These are phyloP conservation scores for Cephus sareptanus DNA, from an alignment of 2,888 invertebrate genomes.

Conservation along the genomic window DNA sequence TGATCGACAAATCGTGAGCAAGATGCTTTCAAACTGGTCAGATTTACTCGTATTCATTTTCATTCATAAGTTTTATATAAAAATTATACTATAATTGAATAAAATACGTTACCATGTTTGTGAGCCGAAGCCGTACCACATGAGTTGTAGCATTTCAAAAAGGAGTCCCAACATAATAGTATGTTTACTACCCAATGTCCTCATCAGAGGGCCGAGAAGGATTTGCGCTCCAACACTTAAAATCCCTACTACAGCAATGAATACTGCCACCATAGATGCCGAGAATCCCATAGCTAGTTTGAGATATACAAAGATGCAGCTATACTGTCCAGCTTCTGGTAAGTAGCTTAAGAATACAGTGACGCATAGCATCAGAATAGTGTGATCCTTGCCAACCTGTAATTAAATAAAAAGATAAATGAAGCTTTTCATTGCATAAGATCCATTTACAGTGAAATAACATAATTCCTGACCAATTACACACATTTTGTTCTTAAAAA, in stretches of 20 bases:
- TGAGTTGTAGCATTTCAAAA: slow-evolving; percentile 96
- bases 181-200: slow-evolving; percentile 91
- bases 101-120: slow-evolving; percentile 81
- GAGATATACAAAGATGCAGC: slow-evolving; percentile 99
- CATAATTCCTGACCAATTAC: no score
- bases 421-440: not conserved
- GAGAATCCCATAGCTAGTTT: slow-evolving; percentile 97
- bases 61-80: not conserved
- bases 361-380: slow-evolving; percentile 95
- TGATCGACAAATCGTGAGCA: not conserved
- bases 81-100: slow-evolving; percentile 8
- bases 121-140: slow-evolving; percentile 98
- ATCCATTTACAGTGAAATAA: not conserved
- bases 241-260: slow-evolving; percentile 96
- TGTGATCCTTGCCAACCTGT: slow-evolving; percentile 92
- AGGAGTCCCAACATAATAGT: slow-evolving; percentile 96
- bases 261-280: slow-evolving; percentile 94
- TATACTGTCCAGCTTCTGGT: slow-evolving; percentile 98
- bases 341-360: slow-evolving; percentile 98
- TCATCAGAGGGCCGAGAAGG: slow-evolving; percentile 76
- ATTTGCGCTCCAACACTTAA: slow-evolving; percentile 96
- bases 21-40: not conserved
- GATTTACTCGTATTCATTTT: not conserved
- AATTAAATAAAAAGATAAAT: slow-evolving; percentile 8
- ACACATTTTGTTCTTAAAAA: not conserved